Evolutionary conservation across 2,888 invertebrate genomes (phyloP).

Genomic region (Pyrocoelia pectoralis): DNA sequence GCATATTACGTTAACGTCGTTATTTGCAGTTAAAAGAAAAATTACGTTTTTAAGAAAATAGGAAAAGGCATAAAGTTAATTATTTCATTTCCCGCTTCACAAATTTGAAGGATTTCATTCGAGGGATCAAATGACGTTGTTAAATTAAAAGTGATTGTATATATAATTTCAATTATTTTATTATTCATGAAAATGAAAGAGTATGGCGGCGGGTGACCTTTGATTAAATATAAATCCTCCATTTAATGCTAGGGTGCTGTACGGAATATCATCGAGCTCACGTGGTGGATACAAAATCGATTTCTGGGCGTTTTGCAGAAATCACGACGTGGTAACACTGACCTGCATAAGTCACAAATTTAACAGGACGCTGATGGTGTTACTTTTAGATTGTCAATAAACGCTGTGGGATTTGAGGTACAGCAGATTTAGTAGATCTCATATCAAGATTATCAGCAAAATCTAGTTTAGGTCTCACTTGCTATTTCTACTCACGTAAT

Average conservation of each 20-base stretch:
- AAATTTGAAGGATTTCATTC: neutral
- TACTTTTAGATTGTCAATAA: conserved; percentile 15
- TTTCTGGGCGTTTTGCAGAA: conserved; percentile 9
- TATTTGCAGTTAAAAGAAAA: conserved; percentile 16
- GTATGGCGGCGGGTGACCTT: neutral
- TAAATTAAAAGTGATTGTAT: neutral
- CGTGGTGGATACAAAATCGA: conserved; percentile 17
- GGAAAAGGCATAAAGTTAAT: conserved; percentile 1
- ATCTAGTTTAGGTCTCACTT: conserved; percentile 28
- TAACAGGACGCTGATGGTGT: neutral
- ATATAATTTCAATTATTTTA: neutral
- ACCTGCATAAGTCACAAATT: conserved; percentile 19
- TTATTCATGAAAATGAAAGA: neutral
- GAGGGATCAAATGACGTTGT: neutral
- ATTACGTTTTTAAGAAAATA: conserved; percentile 14
- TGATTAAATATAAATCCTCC: conserved; percentile 24
- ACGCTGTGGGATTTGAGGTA: conserved; percentile 11
- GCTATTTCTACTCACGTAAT: conserved; percentile 34
- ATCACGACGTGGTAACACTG: conserved; percentile 20
- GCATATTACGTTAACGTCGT: conserved; percentile 23
- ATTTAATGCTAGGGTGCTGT: conserved; percentile 31
- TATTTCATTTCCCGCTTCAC: conserved; percentile 3
- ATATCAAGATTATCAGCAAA: conserved; percentile 21
- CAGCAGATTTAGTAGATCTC: neutral
- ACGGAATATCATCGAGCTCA: conserved; percentile 18